A percentile compares a stretch with the other conserved stretches of the same genome.
These are phyloP conservation scores for Eucriotettix oculatus DNA, from an alignment of 2,888 invertebrate species.

Conservation along the genomic window DNA sequence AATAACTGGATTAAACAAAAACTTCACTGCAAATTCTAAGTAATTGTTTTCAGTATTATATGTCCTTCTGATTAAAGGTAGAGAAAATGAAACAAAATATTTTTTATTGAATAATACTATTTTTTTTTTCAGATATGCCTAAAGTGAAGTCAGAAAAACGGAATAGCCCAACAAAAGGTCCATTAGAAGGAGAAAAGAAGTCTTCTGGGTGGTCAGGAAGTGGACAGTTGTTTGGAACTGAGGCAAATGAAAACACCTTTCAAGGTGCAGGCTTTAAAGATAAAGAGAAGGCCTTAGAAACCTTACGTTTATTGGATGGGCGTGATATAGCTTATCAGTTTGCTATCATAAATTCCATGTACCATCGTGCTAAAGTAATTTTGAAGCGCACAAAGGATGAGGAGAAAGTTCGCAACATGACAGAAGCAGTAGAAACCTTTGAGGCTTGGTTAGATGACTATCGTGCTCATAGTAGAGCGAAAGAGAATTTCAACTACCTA, in stretches of 20 bases:
- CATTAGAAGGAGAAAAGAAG: slow-evolving; percentile 17
- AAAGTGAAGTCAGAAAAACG: slow-evolving; percentile 19
- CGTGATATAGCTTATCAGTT: slow-evolving; percentile 64
- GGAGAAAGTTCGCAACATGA: slow-evolving; percentile 55
- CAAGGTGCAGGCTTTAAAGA: slow-evolving; percentile 65
- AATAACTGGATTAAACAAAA: too few relatives aligned
- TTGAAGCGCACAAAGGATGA: slow-evolving; percentile 54
- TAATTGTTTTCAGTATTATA: too few relatives aligned
- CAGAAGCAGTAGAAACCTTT: slow-evolving; percentile 50
- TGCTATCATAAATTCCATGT: slow-evolving; percentile 25
- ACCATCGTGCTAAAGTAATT: slow-evolving; percentile 19
- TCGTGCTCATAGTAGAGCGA: slow-evolving; percentile 45
- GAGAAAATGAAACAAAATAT: too few relatives aligned
- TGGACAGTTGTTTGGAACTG: slow-evolving; percentile 18
- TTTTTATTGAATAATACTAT: too few relatives aligned
- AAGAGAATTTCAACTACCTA: slow-evolving; percentile 53
- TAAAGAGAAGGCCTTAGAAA: slow-evolving; percentile 51
- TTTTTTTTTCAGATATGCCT: slow-evolving; percentile 16
- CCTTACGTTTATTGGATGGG: slow-evolving; percentile 45
- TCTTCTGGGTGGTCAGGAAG: slow-evolving; percentile 12
- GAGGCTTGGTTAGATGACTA: slow-evolving; percentile 60
- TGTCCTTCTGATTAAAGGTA: too few relatives aligned
- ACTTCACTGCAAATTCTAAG: too few relatives aligned
- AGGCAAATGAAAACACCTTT: slow-evolving; percentile 33
- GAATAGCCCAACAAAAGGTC: slow-evolving; percentile 22